Evolutionary conservation across 2,888 invertebrate genomes (phyloP), one percentile per base, ranked within the genome.

Genomic region (Lasioglossum villosulum): DNA sequence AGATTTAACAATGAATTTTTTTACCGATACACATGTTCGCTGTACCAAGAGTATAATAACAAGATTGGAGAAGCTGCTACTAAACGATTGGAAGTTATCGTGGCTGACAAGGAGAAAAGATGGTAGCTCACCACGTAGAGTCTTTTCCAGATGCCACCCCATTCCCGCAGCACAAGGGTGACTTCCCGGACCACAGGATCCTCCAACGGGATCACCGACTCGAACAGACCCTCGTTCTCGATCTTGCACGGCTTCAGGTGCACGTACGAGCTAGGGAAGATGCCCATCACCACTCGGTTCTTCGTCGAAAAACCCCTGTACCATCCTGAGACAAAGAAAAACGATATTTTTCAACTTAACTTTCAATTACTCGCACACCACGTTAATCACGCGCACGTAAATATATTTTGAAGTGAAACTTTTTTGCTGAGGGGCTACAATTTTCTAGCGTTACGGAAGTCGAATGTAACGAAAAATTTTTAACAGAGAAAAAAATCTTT

Each of bases 171-270:
- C 0, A 99, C 99, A 88, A 98, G 97, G 0, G 98, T 98, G 78
- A 99, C 98, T 96, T 99, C 99, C 77, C 97, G 96, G 1, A 98
- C 98, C n/a, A 98, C 97, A 0, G 98, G 97, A 95, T 99, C 99
- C 92, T 98, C 98, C 90, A 98, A 96, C 23, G 98, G 96, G 83
- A 96, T 96, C 16, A 97, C 96, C 74, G 96, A 96, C 94, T 97
- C 97, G 94, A 96, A 97, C 68, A 96, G 95, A 66, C 98, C 97
- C 92, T 98, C 98, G 94, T 98, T 98, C 90, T 98, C 98, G 78
- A 98, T 97, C 91, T 96, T 97, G 89, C 97, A 98, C 0, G 97
- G 96, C 87, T 98, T 98, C 90, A 98, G 96, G 91, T 97, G 96
- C 39, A 98, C 97, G 94, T 98, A 98, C 68, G 97, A 97, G 90